These are phyloP conservation scores for Sylvia atricapilla DNA, from an alignment of 2,113 vertebrate species.

Conservation along the genomic window DNA sequence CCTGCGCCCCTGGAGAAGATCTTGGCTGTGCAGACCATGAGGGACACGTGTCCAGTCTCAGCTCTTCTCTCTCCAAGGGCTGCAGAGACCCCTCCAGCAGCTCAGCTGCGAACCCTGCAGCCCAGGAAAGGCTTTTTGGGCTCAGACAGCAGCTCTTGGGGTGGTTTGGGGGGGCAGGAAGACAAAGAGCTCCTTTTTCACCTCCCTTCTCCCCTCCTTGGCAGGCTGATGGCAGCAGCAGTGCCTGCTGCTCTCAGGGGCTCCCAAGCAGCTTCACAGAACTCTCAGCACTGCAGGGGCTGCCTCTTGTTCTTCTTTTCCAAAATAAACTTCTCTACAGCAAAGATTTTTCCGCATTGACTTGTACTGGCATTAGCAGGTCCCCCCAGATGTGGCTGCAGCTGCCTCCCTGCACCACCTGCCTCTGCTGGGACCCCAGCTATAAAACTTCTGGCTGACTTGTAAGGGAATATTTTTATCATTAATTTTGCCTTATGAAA, in stretches of 20 bases:
- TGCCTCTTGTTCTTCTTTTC: background rate
- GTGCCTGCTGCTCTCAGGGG: background rate
- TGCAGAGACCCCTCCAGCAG: background rate
- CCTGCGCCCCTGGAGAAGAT: background rate
- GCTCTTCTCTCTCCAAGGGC: background rate
- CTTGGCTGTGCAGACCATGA: fast-evolving
- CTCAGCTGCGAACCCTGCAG: background rate
- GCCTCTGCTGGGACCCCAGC: background rate
- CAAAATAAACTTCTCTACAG: background rate
- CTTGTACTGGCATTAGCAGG: background rate
- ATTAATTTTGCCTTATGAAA: background rate
- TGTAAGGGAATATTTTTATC: background rate
- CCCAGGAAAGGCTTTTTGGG: background rate
- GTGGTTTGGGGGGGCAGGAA: background rate
- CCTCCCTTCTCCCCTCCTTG: background rate
- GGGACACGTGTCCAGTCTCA: fast-evolving
- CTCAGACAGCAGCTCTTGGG: background rate
- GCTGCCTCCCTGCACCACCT: background rate
- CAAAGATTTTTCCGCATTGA: background rate
- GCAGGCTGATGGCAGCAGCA: background rate
- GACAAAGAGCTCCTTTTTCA: fast-evolving
- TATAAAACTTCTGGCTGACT: background rate
- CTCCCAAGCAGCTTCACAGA: background rate
- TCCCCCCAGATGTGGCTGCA: background rate
- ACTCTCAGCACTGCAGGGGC: background rate